Evolutionary conservation across 2,888 invertebrate genomes (phyloP).

Genomic region (Aleiodes leptofemur): DNA sequence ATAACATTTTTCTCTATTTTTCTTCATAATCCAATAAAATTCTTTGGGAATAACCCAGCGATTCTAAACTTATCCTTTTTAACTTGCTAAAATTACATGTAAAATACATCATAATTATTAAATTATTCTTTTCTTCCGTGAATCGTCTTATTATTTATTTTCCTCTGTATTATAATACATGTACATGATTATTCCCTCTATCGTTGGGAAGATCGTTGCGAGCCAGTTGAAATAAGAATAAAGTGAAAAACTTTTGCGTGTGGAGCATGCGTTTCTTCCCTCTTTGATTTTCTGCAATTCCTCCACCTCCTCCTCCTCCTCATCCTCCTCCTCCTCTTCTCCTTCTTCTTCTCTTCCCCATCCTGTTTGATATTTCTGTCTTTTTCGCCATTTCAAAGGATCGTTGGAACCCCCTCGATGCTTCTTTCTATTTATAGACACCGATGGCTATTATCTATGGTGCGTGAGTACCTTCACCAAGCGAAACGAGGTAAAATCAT

Average conservation of each 20-base stretch:
- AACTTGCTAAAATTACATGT: neutral
- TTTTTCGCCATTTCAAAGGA: constrained; percentile 28
- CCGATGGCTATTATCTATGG: constrained; percentile 57
- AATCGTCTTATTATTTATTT: constrained; percentile 1
- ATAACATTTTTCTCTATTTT: too few relatives aligned
- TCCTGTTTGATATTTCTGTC: constrained; percentile 16
- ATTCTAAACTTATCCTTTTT: too few relatives aligned
- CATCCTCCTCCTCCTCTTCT: neutral
- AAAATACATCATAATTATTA: neutral
- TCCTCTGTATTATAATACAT: neutral
- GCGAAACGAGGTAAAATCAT: constrained; percentile 35
- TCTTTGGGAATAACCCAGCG: too few relatives aligned
- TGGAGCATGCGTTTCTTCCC: constrained; percentile 24
- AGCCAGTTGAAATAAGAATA: constrained; percentile 36
- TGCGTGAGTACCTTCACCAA: constrained; percentile 50
- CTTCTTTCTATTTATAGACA: constrained; percentile 58
- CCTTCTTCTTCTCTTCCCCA: neutral
- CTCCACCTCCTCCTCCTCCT: neutral
- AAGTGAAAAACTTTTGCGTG: constrained; percentile 38
- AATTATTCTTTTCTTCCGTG: neutral
- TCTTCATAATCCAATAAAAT: too few relatives aligned
- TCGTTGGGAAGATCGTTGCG: constrained; percentile 26
- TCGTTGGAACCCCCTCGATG: constrained; percentile 30
- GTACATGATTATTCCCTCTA: constrained; percentile 18
- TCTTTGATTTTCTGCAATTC: constrained; percentile 5